Conservation (phyloP, 2,888 invertebrate genomes). For the Strigamia transsilvanica region DNA sequence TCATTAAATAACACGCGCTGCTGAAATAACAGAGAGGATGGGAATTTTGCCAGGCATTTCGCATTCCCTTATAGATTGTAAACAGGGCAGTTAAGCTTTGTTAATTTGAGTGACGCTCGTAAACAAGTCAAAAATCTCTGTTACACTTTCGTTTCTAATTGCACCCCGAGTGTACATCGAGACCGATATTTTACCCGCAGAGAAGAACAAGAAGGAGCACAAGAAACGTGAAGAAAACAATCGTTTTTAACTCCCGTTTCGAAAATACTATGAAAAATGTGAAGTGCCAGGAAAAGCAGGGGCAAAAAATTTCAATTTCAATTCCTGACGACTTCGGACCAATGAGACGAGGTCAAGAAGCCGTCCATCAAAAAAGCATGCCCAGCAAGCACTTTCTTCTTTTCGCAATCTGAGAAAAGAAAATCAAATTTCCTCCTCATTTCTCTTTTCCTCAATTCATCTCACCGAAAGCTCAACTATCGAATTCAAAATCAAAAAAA, state of each 20-base stretch:
- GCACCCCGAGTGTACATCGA: background rate
- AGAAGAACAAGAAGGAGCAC: background rate
- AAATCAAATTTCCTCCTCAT: constrained; percentile 47
- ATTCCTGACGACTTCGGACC: constrained; percentile 6
- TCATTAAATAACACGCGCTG: background rate
- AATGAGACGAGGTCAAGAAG: constrained; percentile 36
- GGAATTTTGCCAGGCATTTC: constrained; percentile 42
- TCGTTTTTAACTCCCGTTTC: background rate
- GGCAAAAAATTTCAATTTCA: constrained; percentile 36
- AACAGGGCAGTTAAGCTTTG: constrained; percentile 40
- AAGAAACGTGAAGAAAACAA: background rate
- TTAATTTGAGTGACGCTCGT: constrained; percentile 43
- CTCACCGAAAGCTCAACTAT: background rate
- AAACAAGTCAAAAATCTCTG: constrained; percentile 35
- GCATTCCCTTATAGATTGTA: constrained; percentile 23
- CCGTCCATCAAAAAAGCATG: constrained; percentile 42
- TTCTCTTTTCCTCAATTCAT: constrained; percentile 40
- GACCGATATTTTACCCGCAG: background rate
- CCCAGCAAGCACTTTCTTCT: constrained; percentile 29
- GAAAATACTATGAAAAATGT: constrained; percentile 26
- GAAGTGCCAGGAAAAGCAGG: background rate
- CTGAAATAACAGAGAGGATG: background rate
- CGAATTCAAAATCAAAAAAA: background rate
- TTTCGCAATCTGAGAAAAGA: background rate
- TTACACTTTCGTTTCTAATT: constrained; percentile 37